Evolutionary conservation across 2,888 invertebrate genomes (phyloP).

Genomic region (Noctua janthe): DNA sequence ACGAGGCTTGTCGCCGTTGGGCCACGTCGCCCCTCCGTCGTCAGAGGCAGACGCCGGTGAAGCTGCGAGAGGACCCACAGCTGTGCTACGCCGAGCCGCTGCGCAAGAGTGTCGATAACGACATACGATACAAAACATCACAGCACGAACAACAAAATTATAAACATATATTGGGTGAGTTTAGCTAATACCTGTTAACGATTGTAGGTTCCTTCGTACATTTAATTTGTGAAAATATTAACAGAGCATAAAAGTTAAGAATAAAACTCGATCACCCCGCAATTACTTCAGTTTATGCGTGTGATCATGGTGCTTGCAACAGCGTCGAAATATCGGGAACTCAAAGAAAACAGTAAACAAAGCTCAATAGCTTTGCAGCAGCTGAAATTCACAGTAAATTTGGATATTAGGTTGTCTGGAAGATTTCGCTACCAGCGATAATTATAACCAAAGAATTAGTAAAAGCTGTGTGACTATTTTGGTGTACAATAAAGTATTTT

Average conservation of each 20-base stretch:
- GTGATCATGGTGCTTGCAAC: no score
- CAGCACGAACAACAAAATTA: conserved; percentile 90
- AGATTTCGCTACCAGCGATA: neutral
- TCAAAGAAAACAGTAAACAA: no score
- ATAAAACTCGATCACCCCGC: neutral
- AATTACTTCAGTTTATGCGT: no score
- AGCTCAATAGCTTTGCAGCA: neutral
- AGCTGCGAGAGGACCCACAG: conserved; percentile 92
- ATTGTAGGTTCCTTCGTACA: neutral
- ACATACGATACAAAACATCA: conserved; percentile 92
- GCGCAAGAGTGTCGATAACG: conserved; percentile 92
- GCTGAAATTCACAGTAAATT: neutral
- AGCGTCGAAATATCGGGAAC: no score
- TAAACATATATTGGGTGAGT: conserved; percentile 91
- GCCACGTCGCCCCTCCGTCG: conserved; percentile 78
- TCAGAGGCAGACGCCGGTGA: conserved; percentile 90
- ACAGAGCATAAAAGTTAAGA: neutral
- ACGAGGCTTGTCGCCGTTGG: conserved; percentile 79
- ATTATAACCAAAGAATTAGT: neutral
- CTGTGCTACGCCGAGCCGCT: conserved; percentile 91
- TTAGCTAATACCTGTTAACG: neutral
- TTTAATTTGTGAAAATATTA: neutral
- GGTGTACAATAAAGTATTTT: neutral
- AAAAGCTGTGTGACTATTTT: neutral
- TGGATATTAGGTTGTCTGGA: neutral